A percentile compares a stretch with the other conserved stretches of the same genome.
phyloP scores from a whole-genome alignment of 2,113 vertebrate species.

The Empidonax alnorum region DNA sequence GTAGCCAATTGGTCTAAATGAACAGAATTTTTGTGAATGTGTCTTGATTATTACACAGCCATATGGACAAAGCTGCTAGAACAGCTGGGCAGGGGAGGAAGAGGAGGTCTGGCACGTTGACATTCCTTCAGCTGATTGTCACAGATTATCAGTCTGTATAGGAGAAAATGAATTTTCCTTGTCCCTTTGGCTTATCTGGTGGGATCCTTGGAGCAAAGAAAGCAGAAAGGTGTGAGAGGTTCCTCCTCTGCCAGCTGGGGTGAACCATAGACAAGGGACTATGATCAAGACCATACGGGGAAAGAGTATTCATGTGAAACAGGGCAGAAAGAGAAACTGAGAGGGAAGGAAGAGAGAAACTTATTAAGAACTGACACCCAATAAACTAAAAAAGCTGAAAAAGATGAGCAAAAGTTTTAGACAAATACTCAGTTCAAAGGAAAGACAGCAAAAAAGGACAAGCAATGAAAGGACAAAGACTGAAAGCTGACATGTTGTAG shows the following conservation, averaged over 20 bases:
- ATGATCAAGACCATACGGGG: neutral
- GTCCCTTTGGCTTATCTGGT: neutral
- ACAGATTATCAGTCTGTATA: neutral
- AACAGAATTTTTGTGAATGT: neutral
- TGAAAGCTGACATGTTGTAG: neutral
- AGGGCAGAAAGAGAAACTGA: neutral
- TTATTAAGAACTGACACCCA: neutral
- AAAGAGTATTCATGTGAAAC: neutral
- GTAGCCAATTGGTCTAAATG: neutral
- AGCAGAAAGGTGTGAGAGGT: neutral
- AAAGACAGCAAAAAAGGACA: neutral
- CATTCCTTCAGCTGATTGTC: neutral
- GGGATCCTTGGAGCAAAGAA: neutral
- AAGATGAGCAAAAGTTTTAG: neutral
- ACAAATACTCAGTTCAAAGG: neutral
- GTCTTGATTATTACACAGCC: neutral
- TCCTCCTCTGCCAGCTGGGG: neutral
- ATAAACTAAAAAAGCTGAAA: neutral
- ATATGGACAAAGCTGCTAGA: neutral
- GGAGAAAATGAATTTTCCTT: neutral
- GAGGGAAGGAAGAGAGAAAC: neutral
- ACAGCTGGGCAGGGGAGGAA: neutral
- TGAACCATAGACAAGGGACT: neutral
- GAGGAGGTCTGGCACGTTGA: neutral
- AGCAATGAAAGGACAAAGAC: neutral